Conservation (phyloP, 2,113 vertebrate genomes). For the Ictidomys tridecemlineatus region DNA sequence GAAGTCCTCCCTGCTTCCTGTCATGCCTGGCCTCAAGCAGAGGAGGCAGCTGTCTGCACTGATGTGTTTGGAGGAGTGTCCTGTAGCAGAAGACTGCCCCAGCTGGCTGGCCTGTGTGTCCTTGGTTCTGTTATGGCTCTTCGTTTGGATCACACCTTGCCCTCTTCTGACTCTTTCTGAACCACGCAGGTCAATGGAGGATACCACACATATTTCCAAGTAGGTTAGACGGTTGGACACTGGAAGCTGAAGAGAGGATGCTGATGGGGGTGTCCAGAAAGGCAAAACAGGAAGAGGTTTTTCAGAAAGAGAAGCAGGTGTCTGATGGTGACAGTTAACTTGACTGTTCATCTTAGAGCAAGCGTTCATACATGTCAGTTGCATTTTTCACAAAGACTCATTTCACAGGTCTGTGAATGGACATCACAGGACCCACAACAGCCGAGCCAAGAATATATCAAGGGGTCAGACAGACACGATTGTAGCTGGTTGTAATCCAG, state of each 20-base stretch:
- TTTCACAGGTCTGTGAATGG: background rate
- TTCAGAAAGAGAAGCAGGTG: background rate
- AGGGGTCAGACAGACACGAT: background rate
- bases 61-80: background rate
- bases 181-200: background rate
- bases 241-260: background rate
- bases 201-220: background rate
- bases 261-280: background rate
- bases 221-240: background rate
- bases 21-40: background rate
- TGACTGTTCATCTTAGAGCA: background rate
- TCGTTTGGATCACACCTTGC: background rate
- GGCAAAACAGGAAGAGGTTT: background rate
- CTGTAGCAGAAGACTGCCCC: background rate
- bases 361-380: background rate
- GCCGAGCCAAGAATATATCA: background rate
- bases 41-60: background rate
- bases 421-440: background rate
- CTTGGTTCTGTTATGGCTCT: fast-evolving
- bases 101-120: background rate
- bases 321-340: background rate
- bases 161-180: background rate
- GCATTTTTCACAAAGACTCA: background rate
- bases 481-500: background rate
- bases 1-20: background rate